phyloP scores from a whole-genome alignment of 2,113 vertebrate species.

The Dipodomys merriami region DNA sequence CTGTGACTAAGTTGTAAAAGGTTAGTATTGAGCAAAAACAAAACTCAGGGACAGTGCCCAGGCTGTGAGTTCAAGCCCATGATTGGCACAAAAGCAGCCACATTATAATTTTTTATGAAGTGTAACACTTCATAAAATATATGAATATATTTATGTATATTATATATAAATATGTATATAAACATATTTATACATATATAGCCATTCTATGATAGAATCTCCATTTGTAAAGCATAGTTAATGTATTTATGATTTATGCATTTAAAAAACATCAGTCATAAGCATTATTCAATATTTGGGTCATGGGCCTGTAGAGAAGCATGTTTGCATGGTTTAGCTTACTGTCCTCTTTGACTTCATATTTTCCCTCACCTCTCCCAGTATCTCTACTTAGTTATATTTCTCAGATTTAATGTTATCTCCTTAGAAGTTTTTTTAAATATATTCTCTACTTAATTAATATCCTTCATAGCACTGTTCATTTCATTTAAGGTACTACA shows the following conservation, averaged over 20 bases:
- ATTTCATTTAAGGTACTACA: background rate
- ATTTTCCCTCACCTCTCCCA: background rate
- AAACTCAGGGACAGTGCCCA: no score
- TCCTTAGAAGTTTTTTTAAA: background rate
- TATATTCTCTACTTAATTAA: background rate
- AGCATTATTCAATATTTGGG: background rate
- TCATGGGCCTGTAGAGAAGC: background rate
- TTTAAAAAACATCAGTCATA: background rate
- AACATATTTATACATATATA: no score
- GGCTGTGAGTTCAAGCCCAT: no score
- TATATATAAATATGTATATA: no score
- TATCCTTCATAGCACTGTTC: background rate
- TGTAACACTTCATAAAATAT: no score
- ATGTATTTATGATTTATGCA: background rate
- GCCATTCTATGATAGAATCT: background rate
- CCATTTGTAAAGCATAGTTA: conserved; percentile 5
- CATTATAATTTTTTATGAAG: no score
- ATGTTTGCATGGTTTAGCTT: background rate
- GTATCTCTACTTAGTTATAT: background rate
- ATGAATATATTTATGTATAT: no score
- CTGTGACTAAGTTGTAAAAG: no score
- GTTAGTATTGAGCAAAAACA: no score
- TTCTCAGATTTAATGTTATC: background rate
- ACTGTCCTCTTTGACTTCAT: background rate
- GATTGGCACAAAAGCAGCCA: no score